Percentiles rank a stretch among this genome's conserved stretches.
phyloP scores from a whole-genome alignment of 1,140 invertebrate species.

The Aplysia californica region DNA sequence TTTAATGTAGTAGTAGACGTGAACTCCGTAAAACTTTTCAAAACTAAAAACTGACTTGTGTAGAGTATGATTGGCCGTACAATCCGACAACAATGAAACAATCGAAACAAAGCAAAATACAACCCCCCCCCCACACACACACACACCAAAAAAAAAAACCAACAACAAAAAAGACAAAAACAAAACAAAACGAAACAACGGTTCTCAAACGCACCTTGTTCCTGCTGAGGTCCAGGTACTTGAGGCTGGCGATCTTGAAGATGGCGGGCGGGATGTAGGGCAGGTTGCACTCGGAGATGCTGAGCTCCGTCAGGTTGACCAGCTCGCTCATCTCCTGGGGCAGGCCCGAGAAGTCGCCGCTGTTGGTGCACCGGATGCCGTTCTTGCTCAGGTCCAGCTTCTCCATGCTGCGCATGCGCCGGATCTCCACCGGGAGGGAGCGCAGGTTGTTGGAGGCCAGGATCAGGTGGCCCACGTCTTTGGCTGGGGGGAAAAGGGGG shows the following conservation, averaged over 20 bases:
- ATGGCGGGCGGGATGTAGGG: slow-evolving; percentile 63
- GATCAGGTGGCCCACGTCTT: slow-evolving; percentile 56
- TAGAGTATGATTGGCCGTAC: too few relatives aligned
- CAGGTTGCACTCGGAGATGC: slow-evolving; percentile 66
- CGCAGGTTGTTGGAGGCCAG: slow-evolving; percentile 66
- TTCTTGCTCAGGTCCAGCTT: slow-evolving; percentile 64
- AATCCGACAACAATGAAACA: too few relatives aligned
- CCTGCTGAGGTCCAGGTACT: slow-evolving; percentile 35
- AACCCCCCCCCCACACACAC: too few relatives aligned
- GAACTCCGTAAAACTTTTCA: too few relatives aligned
- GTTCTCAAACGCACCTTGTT: slow-evolving; percentile 30
- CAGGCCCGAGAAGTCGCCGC: slow-evolving; percentile 42
- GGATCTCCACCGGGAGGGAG: slow-evolving; percentile 59
- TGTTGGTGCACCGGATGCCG: slow-evolving; percentile 57
- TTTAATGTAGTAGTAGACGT: too few relatives aligned
- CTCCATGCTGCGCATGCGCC: slow-evolving; percentile 50
- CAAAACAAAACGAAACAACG: too few relatives aligned
- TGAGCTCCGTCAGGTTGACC: slow-evolving; percentile 54
- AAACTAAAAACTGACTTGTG: too few relatives aligned
- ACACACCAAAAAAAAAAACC: too few relatives aligned
- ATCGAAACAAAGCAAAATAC: too few relatives aligned
- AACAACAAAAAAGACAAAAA: too few relatives aligned
- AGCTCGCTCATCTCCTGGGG: slow-evolving; percentile 58
- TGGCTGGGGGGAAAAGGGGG: too few relatives aligned
- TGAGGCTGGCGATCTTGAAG: slow-evolving; percentile 55